Base-by-base conservation (phyloP, 1,140 invertebrate genomes). In the Drosophila equinoxialis region DNA sequence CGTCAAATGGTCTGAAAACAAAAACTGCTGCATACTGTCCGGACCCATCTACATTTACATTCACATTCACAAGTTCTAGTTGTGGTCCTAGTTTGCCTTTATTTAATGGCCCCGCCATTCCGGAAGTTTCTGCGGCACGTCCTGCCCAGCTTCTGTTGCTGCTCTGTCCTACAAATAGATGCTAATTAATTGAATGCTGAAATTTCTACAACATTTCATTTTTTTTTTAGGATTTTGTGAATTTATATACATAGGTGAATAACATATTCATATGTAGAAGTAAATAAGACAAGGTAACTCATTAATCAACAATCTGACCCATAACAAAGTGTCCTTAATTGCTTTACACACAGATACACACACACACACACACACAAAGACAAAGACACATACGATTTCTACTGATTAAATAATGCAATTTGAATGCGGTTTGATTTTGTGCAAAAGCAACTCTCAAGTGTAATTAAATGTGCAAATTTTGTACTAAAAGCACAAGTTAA, bases 1-100 rank as follows among this genome's bases (percentile, higher is more conserved):
- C 71, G 75, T 86, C 71, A 86, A 86, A 86, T 85, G 81, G 74
- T 72, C 82, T 71, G 75, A 86, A 81, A 86, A 85, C 82, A 86
- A 78, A 77, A 86, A 76, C 75, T 73, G 63, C 30, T 23, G 58
- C 42, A 55, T 60, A 65, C 57, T 62, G 77, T 48, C 73, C 67
- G 67, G 57, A 13, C 17, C 35, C 17, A 23, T 33, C 39, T 11
- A 23, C 20, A 41, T 62, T 13, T 26, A 26, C 23, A 26, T 26
- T 26, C 41, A 17, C 45, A 48, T 51, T n/a, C 45, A 51, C 45
- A 51, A 51, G 45, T 11, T 51, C 45, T 23, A 23, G 45, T 10
- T 51, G 45, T 62, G 60, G 39, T 42, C 51, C 64, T 51, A 51
- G 45, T 51, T 51, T 71, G 72, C 77, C 73, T 76, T 82, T 63